Conservation (phyloP, 2,113 vertebrate species). For the Junco hyemalis region DNA sequence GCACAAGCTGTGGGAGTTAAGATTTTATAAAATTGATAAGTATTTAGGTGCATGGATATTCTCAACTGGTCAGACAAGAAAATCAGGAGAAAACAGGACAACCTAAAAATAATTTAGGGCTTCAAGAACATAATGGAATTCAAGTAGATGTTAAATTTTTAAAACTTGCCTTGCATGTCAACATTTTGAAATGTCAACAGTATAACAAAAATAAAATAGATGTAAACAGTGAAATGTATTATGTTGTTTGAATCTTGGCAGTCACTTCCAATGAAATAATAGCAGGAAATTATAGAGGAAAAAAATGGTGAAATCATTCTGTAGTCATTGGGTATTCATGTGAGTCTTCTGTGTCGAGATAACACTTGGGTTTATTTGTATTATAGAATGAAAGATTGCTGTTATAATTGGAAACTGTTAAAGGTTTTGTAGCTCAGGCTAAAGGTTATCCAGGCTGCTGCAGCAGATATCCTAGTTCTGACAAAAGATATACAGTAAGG, state of each 20-base stretch:
- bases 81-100: not conserved
- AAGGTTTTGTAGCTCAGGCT: conserved; percentile 54
- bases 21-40: not conserved
- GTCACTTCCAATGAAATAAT: conserved; percentile 57
- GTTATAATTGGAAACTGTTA: conserved; percentile 65
- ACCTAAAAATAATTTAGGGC: not conserved
- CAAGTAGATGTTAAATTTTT: not conserved
- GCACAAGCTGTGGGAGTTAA: not conserved
- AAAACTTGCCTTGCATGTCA: not conserved
- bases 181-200: conserved; percentile 24
- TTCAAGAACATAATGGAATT: not conserved
- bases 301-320: conserved; percentile 59
- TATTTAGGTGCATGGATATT: not conserved
- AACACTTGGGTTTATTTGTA: conserved; percentile 69
- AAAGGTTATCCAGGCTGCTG: conserved; percentile 63
- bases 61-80: not conserved
- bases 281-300: conserved; percentile 65
- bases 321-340: conserved; percentile 36
- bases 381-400: conserved; percentile 62
- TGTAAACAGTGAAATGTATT: conserved; percentile 54
- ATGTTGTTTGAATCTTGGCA: conserved; percentile 54
- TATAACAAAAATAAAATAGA: conserved; percentile 50
- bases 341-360: conserved; percentile 66
- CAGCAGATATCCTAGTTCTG: conserved; percentile 60
- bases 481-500: conserved; percentile 41